These are phyloP conservation scores for Lerista edwardsae DNA, from an alignment of 2,797 vertebrate genomes.

Conservation along the genomic window DNA sequence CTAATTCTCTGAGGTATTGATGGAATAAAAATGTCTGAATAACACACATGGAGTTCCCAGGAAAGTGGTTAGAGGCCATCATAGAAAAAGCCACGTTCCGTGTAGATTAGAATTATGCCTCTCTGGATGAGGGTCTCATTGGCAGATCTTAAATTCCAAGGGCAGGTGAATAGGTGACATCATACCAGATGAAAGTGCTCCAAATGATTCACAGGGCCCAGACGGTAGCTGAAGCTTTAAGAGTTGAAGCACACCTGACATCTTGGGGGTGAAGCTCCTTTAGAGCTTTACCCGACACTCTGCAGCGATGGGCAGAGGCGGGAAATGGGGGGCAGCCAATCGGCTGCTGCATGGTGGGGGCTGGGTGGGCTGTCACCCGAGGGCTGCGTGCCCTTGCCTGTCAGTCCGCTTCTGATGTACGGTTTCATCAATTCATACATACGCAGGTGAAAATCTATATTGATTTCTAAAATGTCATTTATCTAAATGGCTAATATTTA, in stretches of 20 bases:
- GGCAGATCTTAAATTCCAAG: neutral
- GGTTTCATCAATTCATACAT: neutral
- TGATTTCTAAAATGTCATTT: neutral
- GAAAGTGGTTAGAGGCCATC: no score
- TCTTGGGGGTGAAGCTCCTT: no score
- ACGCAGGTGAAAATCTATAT: neutral
- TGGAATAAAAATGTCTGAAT: neutral
- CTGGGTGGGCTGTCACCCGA: no score
- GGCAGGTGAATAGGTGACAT: neutral
- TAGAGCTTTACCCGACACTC: no score
- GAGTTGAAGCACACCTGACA: no score
- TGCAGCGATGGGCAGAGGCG: no score
- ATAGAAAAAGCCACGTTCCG: neutral
- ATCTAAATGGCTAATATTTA: conserved; percentile 28
- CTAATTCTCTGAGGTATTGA: neutral
- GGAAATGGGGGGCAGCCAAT: no score
- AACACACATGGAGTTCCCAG: neutral
- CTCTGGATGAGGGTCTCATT: neutral
- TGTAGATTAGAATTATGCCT: neutral
- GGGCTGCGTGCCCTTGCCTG: no score
- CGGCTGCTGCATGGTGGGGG: no score
- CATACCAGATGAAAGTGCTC: neutral
- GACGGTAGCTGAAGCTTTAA: neutral
- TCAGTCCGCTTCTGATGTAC: no score
- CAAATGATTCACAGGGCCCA: neutral